Conservation (phyloP, 2,888 invertebrate species). For the Cecidostiba fungosa region DNA sequence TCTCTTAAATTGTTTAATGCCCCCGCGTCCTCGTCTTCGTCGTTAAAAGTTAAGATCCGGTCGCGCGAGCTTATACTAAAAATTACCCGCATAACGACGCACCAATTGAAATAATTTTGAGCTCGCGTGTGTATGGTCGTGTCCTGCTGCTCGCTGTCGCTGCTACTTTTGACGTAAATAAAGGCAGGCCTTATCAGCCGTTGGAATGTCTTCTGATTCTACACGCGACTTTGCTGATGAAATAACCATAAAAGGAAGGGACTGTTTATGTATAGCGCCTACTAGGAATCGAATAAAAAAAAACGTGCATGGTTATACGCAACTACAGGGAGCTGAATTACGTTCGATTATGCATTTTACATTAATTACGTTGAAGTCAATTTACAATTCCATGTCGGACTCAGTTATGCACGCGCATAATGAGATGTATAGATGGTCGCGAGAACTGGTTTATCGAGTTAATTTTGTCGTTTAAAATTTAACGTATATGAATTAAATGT, state of each 20-base stretch:
- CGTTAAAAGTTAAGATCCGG: slow-evolving; percentile 37
- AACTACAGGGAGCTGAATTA: slow-evolving; percentile 3
- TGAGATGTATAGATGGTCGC: not conserved
- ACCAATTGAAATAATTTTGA: slow-evolving; percentile 59
- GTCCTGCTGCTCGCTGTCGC: slow-evolving; percentile 23
- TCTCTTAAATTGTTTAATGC: slow-evolving; percentile 54
- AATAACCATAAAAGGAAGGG: slow-evolving; percentile 64
- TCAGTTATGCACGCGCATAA: not conserved
- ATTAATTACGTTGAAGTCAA: slow-evolving; percentile 42
- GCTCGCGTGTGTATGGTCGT: slow-evolving; percentile 50
- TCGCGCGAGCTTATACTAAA: slow-evolving; percentile 19
- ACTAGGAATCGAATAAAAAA: slow-evolving; percentile 22
- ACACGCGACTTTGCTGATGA: slow-evolving; percentile 66
- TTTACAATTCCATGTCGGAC: slow-evolving; percentile 46
- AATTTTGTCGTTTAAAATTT: not conserved
- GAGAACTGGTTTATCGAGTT: not conserved
- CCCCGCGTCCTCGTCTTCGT: slow-evolving; percentile 12
- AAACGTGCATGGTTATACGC: not conserved
- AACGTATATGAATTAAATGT: not conserved
- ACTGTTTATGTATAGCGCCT: slow-evolving; percentile 18
- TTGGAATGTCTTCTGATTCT: slow-evolving; percentile 63
- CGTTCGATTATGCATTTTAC: slow-evolving; percentile 42
- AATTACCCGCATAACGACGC: slow-evolving; percentile 50
- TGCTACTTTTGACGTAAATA: slow-evolving; percentile 60
- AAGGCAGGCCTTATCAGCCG: slow-evolving; percentile 62